These are phyloP conservation scores for Microplitis manilae DNA, from an alignment of 2,888 invertebrate species.

Conservation along the genomic window DNA sequence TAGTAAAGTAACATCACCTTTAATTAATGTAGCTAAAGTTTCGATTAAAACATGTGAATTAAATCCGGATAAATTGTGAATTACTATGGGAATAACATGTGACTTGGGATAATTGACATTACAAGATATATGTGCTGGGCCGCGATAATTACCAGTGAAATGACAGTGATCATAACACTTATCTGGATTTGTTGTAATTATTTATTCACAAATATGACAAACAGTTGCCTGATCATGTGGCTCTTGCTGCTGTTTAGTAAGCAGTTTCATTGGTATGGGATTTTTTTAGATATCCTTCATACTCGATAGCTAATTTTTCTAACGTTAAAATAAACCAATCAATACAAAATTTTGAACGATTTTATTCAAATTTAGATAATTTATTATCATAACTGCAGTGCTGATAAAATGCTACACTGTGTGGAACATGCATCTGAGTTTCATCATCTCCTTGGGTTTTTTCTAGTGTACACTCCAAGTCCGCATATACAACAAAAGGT, in stretches of 20 bases:
- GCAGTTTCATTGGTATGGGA: constrained; percentile 29
- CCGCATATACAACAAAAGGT: constrained; percentile 45
- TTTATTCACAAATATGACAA: too few relatives aligned
- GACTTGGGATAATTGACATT: background rate
- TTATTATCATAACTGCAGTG: too few relatives aligned
- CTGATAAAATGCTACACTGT: too few relatives aligned
- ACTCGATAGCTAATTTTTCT: background rate
- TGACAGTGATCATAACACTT: too few relatives aligned
- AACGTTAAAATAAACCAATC: constrained; percentile 32
- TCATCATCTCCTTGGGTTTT: constrained; percentile 2
- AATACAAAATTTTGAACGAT: background rate
- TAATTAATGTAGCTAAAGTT: constrained; percentile 46
- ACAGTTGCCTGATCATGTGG: too few relatives aligned
- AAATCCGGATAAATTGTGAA: constrained; percentile 57
- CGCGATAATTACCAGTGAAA: too few relatives aligned
- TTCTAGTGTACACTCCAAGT: constrained; percentile 42
- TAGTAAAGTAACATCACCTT: constrained; percentile 47
- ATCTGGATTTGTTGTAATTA: too few relatives aligned
- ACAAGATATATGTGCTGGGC: background rate
- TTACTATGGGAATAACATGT: background rate
- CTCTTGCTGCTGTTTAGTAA: constrained; percentile 26
- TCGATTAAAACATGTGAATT: constrained; percentile 56
- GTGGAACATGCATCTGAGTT: too few relatives aligned
- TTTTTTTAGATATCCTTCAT: constrained; percentile 12
- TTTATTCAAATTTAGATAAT: too few relatives aligned